Conservation (phyloP, 1,140 invertebrate genomes). For the Bombus huntii region DNA sequence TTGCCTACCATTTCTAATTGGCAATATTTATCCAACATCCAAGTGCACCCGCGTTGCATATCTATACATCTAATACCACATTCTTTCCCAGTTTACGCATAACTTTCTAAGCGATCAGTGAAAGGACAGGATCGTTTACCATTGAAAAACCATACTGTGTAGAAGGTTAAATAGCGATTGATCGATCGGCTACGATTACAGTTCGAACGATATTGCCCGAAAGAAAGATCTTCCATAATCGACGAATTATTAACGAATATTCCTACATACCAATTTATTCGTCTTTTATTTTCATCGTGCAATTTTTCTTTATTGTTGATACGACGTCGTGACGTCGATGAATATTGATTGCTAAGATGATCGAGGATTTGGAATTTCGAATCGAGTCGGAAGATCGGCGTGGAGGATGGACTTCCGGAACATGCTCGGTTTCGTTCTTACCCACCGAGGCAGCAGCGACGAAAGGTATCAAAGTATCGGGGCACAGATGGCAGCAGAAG, state of each 20-base stretch:
- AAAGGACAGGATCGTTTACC: constrained; percentile 49
- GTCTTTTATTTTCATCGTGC: neutral
- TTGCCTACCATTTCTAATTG: neutral
- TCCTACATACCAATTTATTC: too few species aligned
- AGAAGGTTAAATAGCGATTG: constrained; percentile 34
- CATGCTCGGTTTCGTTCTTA: constrained; percentile 55
- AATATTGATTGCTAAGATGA: constrained; percentile 34
- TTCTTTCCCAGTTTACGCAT: constrained; percentile 51
- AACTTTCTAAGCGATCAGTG: constrained; percentile 53
- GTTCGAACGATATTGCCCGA: constrained; percentile 34
- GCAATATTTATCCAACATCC: constrained; percentile 22
- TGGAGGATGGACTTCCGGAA: neutral
- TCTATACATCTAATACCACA: constrained; percentile 44
- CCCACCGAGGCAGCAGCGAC: constrained; percentile 57
- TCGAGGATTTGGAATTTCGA: neutral
- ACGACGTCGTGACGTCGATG: too few species aligned
- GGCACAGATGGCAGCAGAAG: constrained; percentile 78
- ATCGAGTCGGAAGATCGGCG: neutral
- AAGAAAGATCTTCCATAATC: constrained; percentile 22
- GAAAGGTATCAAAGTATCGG: constrained; percentile 39
- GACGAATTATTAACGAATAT: neutral
- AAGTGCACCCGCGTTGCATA: constrained; percentile 36
- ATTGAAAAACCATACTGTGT: constrained; percentile 29
- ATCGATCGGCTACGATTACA: constrained; percentile 46
- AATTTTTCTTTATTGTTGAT: neutral